phyloP scores from a whole-genome alignment of 2,888 invertebrate species.

The Hyppa rectilinea region DNA sequence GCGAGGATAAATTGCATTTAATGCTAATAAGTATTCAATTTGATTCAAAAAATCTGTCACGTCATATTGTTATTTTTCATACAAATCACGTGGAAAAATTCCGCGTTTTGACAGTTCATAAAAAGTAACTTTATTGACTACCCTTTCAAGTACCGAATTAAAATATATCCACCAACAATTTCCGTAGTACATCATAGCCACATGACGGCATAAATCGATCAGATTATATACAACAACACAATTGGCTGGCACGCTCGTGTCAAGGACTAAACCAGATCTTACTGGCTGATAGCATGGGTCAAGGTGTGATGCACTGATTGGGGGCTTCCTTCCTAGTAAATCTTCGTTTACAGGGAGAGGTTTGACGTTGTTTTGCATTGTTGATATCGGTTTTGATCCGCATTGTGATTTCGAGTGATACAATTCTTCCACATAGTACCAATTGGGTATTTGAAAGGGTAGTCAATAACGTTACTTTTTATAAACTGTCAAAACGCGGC shows the following conservation, averaged over 20 bases:
- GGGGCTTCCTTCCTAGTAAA: constrained; percentile 43
- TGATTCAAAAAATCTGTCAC: too few relatives aligned
- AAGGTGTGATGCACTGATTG: constrained; percentile 59
- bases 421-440: too few relatives aligned
- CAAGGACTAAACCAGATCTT: constrained; percentile 63
- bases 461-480: too few relatives aligned
- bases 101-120: too few relatives aligned
- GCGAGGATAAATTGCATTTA: too few relatives aligned
- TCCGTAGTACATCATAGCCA: constrained; percentile 4
- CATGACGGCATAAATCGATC: constrained; percentile 53
- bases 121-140: too few relatives aligned
- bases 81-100: too few relatives aligned
- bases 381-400: constrained; percentile 2
- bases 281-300: constrained; percentile 53
- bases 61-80: too few relatives aligned
- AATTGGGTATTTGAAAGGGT: too few relatives aligned
- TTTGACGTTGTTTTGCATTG: constrained; percentile 23
- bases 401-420: not conserved
- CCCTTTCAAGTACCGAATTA: too few relatives aligned
- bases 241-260: constrained; percentile 56
- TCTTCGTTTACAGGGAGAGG: constrained; percentile 33
- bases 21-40: too few relatives aligned
- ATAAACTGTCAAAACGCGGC: too few relatives aligned
- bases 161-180: not conserved
- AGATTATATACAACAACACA: constrained; percentile 44